Evolutionary conservation across 2,113 vertebrate genomes (phyloP), one percentile per base, ranked within the genome.

Genomic region (Pseudois nayaur): DNA sequence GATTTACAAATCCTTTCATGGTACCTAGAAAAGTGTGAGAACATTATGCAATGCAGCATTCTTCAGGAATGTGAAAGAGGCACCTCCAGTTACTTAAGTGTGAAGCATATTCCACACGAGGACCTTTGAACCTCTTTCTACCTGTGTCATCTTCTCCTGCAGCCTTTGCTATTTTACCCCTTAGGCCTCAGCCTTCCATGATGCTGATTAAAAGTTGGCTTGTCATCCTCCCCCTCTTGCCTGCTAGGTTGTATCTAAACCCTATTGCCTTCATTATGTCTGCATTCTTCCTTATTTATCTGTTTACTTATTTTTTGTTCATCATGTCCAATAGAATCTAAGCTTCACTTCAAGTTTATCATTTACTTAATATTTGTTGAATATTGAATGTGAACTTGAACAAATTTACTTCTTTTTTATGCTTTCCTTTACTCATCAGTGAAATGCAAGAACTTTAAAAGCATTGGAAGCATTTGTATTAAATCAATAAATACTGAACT

Each of bases 361-460:
- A 81, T 91, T 96, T 82, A 97, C 78, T 67, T 81, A 84, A 19
- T 84, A 82, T 60, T 88, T 90, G 33, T 74, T 43, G 31, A 87
- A 67, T 23, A 5, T 40, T 54, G 76, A 85, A 84, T 55, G 17
- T 67, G 89, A 92, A 62, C 57, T 60, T 95, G 55, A 92, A 45
- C 8, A 96, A 36, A 62, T 87, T 23, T 67, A n/a, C 15, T 79
- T 85, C 33, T 40, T 74, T 95, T 87, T 59, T 85, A 48, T 83
- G 15, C 29, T 12, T 95, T 84, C 50, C 60, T 92, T 94, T 92
- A 59, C 29, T 79, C 11, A 21, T 78, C 19, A 83, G 50, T 74
- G 62, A 96, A 92, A 92, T 90, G 31, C 11, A 89, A 95, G 43
- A 83, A 82, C 67, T 76, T 86, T 40, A 76, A 88, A 96, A 82